Base-by-base conservation (phyloP, 2,113 vertebrate genomes). In the Lagopus muta region DNA sequence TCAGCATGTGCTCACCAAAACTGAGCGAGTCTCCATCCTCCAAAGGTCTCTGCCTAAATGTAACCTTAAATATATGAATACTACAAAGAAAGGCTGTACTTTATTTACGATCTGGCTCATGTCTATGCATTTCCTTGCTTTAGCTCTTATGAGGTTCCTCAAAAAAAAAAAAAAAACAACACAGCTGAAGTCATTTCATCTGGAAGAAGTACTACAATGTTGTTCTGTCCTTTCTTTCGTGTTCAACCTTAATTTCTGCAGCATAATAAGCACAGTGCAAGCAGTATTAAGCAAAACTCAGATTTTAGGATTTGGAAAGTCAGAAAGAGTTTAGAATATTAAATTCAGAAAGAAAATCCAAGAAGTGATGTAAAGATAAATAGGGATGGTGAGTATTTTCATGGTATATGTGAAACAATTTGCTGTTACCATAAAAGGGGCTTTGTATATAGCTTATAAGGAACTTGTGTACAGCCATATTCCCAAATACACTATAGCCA, bases 371-470 rank as follows among this genome's bases (percentile, higher is more conserved):
- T 91, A 95, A 89, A 57, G 71, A 72, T 78, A 82, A 89, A 87
- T 34, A 32, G 52, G 34, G 72, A 71, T 32, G 65, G 64, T 84
- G 57, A 42, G 34, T 67, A 36, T 86, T 88, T 91, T 64, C 47
- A 54, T 13, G 27, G 48, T 84, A 24, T 28, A 86, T 40, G 76
- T 34, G 83, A 87, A 94, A 85, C 60, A 69, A 93, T 94, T 97
- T 88, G 90, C 86, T 86, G 88, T 89, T 92, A 77, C 93, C 90
- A 90, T 94, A 95, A 93, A 96, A 95, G 93, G 79, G 48, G 47
- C 79, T 94, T 70, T 72, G 64, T 66, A 34, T 69, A 75, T 10
- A 92, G 80, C 72, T 77, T 65, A 11, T 13, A 32, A 91, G 86
- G 64, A 91, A 22, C 87, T 83, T 32, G 45, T 89, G 90, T 2